Evolutionary conservation across 2,113 vertebrate genomes (phyloP).

Genomic region (Phyllostomus discolor): DNA sequence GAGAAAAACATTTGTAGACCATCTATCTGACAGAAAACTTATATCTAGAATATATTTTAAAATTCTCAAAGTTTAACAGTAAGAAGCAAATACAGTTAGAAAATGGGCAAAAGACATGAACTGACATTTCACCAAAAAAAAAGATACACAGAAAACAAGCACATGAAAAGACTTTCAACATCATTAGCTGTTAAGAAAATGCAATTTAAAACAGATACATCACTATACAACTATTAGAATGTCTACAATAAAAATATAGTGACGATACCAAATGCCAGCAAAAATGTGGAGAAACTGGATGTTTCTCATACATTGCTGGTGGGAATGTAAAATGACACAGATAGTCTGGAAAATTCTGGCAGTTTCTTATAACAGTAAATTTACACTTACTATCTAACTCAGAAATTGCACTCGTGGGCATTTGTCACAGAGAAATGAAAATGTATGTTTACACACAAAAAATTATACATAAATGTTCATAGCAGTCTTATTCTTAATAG

Average conservation of each 20-base stretch:
- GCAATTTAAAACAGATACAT: slow-evolving; percentile 17
- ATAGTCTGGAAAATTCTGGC: background rate
- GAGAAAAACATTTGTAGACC: background rate
- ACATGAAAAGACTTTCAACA: slow-evolving; percentile 1
- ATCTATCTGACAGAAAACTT: background rate
- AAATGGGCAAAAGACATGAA: slow-evolving; percentile 27
- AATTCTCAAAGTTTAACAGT: slow-evolving; percentile 13
- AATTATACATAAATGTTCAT: slow-evolving; percentile 21
- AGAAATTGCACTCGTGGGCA: background rate
- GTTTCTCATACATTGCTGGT: background rate
- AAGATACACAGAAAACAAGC: slow-evolving; percentile 15
- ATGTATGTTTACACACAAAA: background rate
- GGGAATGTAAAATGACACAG: background rate
- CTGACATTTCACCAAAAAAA: background rate
- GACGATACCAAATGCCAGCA: background rate
- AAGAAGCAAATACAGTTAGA: slow-evolving; percentile 26
- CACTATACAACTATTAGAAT: background rate
- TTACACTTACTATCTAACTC: background rate
- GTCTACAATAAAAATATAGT: slow-evolving; percentile 33
- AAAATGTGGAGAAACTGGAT: slow-evolving; percentile 31
- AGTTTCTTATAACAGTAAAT: slow-evolving; percentile 36
- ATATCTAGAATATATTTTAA: background rate
- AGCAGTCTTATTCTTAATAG: slow-evolving; percentile 16
- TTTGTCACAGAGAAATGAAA: slow-evolving; percentile 31
- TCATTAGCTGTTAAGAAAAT: slow-evolving; percentile 1